Conservation (phyloP, 2,797 vertebrate genomes). For the Loris lydekkerianus region DNA sequence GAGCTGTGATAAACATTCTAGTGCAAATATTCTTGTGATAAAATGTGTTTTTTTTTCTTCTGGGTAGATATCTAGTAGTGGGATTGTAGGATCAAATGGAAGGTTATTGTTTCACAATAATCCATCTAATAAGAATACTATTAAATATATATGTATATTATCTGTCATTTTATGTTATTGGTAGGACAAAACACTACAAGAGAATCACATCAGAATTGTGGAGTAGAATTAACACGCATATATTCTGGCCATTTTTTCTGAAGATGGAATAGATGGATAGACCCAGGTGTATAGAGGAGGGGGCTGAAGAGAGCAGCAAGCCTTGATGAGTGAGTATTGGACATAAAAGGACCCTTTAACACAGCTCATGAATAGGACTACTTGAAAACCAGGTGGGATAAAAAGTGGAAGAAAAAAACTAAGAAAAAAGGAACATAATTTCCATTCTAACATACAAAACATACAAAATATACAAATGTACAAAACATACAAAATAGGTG, state of each 20-base stretch:
- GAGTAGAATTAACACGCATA: neutral
- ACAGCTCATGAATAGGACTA: neutral
- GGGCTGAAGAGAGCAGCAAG: neutral
- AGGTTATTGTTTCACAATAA: neutral
- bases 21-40: no score
- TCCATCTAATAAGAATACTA: neutral
- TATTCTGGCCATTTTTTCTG: constrained; percentile 4
- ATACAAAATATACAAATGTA: neutral
- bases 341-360: neutral
- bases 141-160: no score
- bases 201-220: neutral
- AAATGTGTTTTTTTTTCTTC: no score
- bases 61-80: no score
- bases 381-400: neutral
- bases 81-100: no score
- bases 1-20: no score
- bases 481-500: neutral
- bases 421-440: neutral
- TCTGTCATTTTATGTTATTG: neutral
- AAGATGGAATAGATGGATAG: neutral
- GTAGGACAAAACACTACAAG: neutral
- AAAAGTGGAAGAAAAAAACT: neutral
- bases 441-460: neutral
- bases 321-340: neutral
- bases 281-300: neutral